Evolutionary conservation across 2,797 vertebrate genomes (phyloP).

Genomic region (Fundulus diaphanus): DNA sequence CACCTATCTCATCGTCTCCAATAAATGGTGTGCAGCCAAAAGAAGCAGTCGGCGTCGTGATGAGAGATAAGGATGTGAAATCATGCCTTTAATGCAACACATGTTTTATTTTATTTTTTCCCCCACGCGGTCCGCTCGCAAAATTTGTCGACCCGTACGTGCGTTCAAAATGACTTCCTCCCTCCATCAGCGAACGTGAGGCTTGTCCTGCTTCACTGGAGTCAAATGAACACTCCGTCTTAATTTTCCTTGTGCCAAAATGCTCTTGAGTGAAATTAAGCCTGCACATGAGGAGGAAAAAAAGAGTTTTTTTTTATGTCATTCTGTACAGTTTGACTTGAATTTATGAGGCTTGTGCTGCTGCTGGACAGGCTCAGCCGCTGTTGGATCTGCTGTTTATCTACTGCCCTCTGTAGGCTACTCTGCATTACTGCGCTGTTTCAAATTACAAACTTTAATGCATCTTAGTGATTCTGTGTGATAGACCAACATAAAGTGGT

Average conservation of each 20-base stretch:
- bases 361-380: background rate
- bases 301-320: conserved; percentile 22
- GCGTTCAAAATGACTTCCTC: conserved; percentile 45
- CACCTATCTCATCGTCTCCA: background rate
- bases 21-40: conserved; percentile 34
- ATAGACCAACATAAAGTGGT: background rate
- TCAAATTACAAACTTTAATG: background rate
- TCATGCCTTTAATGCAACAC: conserved; percentile 22
- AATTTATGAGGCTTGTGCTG: conserved; percentile 10
- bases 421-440: conserved; percentile 21
- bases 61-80: conserved; percentile 26
- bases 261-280: conserved; percentile 37
- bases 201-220: conserved; percentile 37
- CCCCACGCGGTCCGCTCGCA: conserved; percentile 16
- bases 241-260: conserved; percentile 41
- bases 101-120: too few species aligned
- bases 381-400: conserved; percentile 57
- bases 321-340: conserved; percentile 35
- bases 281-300: conserved; percentile 24
- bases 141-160: conserved; percentile 13
- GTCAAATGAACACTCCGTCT: conserved; percentile 41
- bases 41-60: conserved; percentile 19
- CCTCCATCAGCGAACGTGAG: conserved; percentile 36
- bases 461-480: background rate
- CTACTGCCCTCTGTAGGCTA: conserved; percentile 79